Base-by-base conservation (phyloP, 2,797 vertebrate genomes). In the Acrossocheilus fasciatus region DNA sequence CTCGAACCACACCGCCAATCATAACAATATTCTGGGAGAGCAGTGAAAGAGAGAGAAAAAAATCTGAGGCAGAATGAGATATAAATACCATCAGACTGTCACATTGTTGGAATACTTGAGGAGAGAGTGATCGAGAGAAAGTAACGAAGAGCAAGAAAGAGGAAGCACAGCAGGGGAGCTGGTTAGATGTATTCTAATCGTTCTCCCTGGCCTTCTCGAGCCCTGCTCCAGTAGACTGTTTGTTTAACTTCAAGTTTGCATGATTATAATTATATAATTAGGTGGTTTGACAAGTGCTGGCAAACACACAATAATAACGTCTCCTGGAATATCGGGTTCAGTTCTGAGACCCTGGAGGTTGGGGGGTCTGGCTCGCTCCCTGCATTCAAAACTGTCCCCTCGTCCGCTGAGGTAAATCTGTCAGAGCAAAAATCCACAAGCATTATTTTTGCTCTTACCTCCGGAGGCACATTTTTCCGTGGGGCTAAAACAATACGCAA, bases 21-120 rank as follows among this genome's bases (percentile, higher is more conserved):
- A 94, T 86, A 96, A 95, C 93, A 96, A 86, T 88, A 92, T 92
- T 90, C 79, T 87, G 89, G 90, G 90, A 92, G 85, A 81, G 59
- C 64, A 91, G 85, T 85, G 76, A 87, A 89, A 89, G 86, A 87
- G 82, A 75, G 23, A 82, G 45, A 87, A 36, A 36, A 87, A 89
- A 85, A 88, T 75, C 15, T 14, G 79, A 81, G 82, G 68, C 64
- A 87, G 81, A 87, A 89, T 74, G 84, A 90, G 89, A 90, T 92
- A 91, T 90, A 91, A 91, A 92, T 91, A 91, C 87, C 88, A 78
- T 81, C 64, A 87, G 76, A 86, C 87, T 90, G 91, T 91, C 90
- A 91, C 87, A 88, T 91, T 89, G 70, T 81, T 89, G 80, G 82
- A 88, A 91, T 91, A 88, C 69, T 91, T 89, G 72, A 78, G 64